Percentiles rank a stretch among this genome's conserved stretches.
These are phyloP conservation scores for Hemiscyllium ocellatum DNA, from an alignment of 2,113 vertebrate species.

Conservation along the genomic window DNA sequence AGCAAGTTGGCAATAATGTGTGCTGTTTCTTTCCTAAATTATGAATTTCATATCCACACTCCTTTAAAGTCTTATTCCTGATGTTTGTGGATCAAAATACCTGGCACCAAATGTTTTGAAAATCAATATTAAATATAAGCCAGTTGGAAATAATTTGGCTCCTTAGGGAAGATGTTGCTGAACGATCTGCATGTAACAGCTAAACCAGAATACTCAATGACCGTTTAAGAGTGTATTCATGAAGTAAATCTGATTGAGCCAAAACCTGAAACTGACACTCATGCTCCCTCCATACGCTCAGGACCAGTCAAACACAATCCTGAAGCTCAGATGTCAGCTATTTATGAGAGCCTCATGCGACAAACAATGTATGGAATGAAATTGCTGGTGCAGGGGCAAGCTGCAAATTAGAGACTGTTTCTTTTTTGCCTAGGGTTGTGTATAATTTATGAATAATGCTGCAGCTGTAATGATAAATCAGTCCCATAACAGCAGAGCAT, in stretches of 20 bases:
- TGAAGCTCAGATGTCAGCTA: neutral
- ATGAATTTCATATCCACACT: conserved; percentile 11
- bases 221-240: neutral
- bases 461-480: neutral
- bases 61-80: neutral
- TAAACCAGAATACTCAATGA: neutral
- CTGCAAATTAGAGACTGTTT: neutral
- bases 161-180: conserved; percentile 7
- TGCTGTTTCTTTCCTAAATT: neutral
- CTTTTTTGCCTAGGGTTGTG: neutral
- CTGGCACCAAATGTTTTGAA: neutral
- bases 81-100: neutral
- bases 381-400: neutral
- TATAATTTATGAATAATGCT: neutral
- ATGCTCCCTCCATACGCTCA: neutral
- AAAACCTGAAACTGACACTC: neutral
- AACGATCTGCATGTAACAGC: neutral
- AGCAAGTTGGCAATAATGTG: neutral
- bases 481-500: neutral
- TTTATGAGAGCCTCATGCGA: neutral
- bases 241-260: neutral
- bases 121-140: neutral
- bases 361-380: neutral
- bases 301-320: neutral
- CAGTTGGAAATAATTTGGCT: neutral